phyloP scores from a whole-genome alignment of 1,140 invertebrate species.

The Asobara japonica region DNA sequence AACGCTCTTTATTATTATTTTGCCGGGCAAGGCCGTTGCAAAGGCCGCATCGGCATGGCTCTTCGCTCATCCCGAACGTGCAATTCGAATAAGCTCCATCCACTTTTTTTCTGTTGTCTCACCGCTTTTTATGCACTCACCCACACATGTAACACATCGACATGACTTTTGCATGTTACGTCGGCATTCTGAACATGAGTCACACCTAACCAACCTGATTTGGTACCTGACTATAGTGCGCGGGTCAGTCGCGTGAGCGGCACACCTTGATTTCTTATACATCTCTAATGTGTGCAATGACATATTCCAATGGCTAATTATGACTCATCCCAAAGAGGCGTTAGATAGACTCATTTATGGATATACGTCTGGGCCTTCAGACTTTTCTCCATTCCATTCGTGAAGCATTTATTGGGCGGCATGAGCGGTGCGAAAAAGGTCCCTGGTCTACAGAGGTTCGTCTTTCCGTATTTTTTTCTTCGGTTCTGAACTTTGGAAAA shows the following conservation, averaged over 20 bases:
- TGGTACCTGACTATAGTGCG: conserved; percentile 36
- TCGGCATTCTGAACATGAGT: conserved; percentile 35
- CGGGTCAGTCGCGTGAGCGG: conserved; percentile 20
- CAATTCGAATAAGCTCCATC: background rate
- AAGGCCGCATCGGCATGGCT: background rate
- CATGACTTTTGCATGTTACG: background rate
- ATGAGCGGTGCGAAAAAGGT: too few species aligned
- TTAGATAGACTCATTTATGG: conserved; percentile 22
- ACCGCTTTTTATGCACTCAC: background rate
- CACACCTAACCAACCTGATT: conserved; percentile 43
- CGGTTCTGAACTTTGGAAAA: too few species aligned
- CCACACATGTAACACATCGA: background rate
- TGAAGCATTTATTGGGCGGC: background rate
- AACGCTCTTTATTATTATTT: background rate
- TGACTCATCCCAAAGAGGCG: conserved; percentile 48
- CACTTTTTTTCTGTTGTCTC: background rate
- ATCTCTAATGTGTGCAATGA: conserved; percentile 27
- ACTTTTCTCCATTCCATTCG: background rate
- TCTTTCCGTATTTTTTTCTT: too few species aligned
- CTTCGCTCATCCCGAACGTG: background rate
- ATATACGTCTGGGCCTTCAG: background rate
- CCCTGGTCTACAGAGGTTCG: too few species aligned
- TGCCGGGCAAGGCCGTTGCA: background rate
- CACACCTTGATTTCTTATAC: conserved; percentile 44
- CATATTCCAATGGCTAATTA: conserved; percentile 45